These are phyloP conservation scores for Pocillopora verrucosa DNA, from an alignment of 64 coral and sea anemone species.

Conservation along the genomic window DNA sequence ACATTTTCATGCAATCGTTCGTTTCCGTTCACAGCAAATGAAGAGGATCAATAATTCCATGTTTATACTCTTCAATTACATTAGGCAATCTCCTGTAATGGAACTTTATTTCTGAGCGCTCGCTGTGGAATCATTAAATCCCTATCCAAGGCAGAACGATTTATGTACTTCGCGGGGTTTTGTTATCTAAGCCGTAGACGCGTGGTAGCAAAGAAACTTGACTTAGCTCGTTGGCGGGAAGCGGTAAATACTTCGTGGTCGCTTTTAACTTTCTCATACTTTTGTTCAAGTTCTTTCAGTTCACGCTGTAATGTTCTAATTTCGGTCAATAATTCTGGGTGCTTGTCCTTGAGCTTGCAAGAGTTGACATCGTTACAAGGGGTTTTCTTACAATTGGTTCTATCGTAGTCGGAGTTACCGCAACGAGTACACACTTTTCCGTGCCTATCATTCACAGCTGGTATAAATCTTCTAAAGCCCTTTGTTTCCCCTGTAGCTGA, in stretches of 20 bases:
- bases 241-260: too few relatives aligned
- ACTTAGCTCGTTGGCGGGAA: conserved; percentile 27
- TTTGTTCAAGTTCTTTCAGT: conserved; percentile 42
- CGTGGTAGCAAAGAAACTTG: conserved; percentile 32
- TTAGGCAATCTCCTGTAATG: too few relatives aligned
- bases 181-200: neutral
- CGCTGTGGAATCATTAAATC: too few relatives aligned
- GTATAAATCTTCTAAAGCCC: conserved; percentile 46
- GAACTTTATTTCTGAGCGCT: conserved; percentile 25
- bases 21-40: conserved; percentile 5
- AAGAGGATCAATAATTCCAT: conserved; percentile 15
- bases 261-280: conserved; percentile 26
- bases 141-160: too few relatives aligned
- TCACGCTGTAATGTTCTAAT: conserved; percentile 24
- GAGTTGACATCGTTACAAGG: too few relatives aligned
- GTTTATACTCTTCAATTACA: too few relatives aligned
- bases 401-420: conserved; percentile 29
- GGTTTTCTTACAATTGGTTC: conserved; percentile 33
- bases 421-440: conserved; percentile 46
- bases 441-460: neutral
- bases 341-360: too few relatives aligned
- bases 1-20: neutral
- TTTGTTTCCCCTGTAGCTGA: too few relatives aligned
- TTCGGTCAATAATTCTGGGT: neutral
- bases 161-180: conserved; percentile 31